Evolutionary conservation across 1,140 invertebrate species (phyloP), one percentile per base, ranked within the genome.

Genomic region (Pseudoatta argentina): DNA sequence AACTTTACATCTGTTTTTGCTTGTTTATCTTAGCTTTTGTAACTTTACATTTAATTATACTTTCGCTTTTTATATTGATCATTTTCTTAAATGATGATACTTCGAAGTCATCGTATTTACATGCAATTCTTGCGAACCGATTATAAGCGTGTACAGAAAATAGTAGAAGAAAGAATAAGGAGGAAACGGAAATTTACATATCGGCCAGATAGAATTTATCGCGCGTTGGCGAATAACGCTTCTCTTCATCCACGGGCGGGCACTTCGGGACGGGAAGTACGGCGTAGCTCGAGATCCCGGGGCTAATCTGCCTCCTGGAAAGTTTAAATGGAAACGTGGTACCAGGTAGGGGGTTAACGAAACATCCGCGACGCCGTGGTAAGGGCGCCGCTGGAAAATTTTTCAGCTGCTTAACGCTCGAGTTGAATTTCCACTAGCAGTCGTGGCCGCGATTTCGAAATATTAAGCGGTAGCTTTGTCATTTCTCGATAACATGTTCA

Each of bases 351-450:
- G 61, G 82, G 88, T 57, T 83, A 89, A 86, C 88, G 90, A 88
- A 88, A 90, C 88, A 88, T 76, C 63, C 85, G 78, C 61, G 34
- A 55, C 30, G 71, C 44, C 72, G 79, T 78, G 51, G 64, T 77
- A 44, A 59, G 14, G 24, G 64, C 57, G 39, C 48, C 34, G 76
- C 44, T 61, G 85, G 79, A 86, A 90, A 91, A 91, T 92, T 89
- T 92, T 91, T 92, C 91, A 93, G 91, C 92, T 86, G 88, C 91
- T 92, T 93, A 91, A 85, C 79, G 61, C 83, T 81, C 83, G 73
- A 89, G 85, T 72, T 75, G 87, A 91, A 92, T 92, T 92, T 91
- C 88, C 85, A 81, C 86, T 21, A 21, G 72, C 72, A 61, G 27
- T 59, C 34, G 21, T n/a, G 55, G 16, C 8, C 6, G 24, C 30